A percentile compares a stretch with the other conserved stretches of the same genome.
Conservation (phyloP, 2,888 invertebrate genomes). For the Malacosoma neustria region DNA sequence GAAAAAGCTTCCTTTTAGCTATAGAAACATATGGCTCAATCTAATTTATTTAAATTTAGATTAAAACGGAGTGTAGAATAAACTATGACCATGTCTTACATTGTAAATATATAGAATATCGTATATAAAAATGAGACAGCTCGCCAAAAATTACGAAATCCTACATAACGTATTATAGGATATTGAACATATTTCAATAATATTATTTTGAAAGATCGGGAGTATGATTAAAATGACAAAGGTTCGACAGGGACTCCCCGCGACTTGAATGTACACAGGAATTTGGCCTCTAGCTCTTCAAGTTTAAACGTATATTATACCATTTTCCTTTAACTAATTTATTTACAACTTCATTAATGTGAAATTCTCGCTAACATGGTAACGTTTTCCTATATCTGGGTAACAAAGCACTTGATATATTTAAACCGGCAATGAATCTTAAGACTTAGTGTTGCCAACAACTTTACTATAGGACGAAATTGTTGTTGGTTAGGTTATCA, state of each 20-base stretch:
- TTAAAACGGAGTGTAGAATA: too few species aligned
- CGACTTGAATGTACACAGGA: slow-evolving; percentile 29
- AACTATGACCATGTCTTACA: too few species aligned
- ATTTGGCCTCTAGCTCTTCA: slow-evolving; percentile 37
- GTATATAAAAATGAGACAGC: too few species aligned
- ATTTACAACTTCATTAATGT: slow-evolving; percentile 49
- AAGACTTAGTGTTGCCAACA: too few species aligned
- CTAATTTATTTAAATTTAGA: too few species aligned
- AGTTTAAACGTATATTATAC: slow-evolving; percentile 27
- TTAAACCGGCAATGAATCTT: too few species aligned
- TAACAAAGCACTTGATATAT: slow-evolving; percentile 31
- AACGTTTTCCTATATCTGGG: slow-evolving; percentile 29
- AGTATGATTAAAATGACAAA: slow-evolving; percentile 72
- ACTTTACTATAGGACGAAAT: too few species aligned
- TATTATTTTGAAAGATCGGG: slow-evolving; percentile 71
- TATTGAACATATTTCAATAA: slow-evolving; percentile 74
- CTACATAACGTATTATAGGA: slow-evolving; percentile 55
- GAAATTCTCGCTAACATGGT: slow-evolving; percentile 33
- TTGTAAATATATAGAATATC: too few species aligned
- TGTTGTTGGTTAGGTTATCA: too few species aligned
- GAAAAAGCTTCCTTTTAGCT: too few species aligned
- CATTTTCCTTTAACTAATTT: slow-evolving; percentile 29
- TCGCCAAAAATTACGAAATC: slow-evolving; percentile 45
- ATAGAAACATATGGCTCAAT: too few species aligned
- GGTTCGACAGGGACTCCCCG: slow-evolving; percentile 61